Percentiles rank a stretch among this genome's conserved stretches.
These are phyloP conservation scores for Nematopogon swammerdamellus DNA, from an alignment of 2,888 invertebrate genomes.

Conservation along the genomic window DNA sequence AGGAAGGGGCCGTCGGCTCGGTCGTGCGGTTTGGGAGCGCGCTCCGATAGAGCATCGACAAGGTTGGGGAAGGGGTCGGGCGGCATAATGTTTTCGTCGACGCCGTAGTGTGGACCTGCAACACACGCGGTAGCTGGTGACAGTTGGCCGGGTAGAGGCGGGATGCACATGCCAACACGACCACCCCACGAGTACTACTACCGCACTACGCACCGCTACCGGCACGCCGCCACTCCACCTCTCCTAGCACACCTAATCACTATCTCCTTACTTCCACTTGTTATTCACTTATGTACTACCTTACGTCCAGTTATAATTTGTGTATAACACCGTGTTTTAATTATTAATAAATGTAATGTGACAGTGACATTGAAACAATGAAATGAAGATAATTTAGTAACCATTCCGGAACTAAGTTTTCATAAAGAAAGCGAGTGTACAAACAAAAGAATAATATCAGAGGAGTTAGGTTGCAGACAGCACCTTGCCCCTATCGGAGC, in stretches of 20 bases:
- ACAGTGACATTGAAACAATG: no score
- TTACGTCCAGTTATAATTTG: no score
- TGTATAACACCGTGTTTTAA: no score
- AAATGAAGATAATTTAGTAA: no score
- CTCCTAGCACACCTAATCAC: neutral
- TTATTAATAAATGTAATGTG: no score
- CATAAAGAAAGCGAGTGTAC: no score
- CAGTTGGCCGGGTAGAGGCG: neutral
- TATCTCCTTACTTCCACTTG: no score
- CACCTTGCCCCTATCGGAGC: no score
- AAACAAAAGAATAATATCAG: no score
- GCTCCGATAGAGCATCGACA: constrained; percentile 6
- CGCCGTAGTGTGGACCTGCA: constrained; percentile 48
- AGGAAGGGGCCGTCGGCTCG: neutral
- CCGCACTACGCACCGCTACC: neutral
- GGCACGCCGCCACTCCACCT: neutral
- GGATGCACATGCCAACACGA: neutral
- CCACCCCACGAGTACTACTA: neutral
- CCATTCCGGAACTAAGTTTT: no score
- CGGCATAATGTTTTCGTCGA: constrained; percentile 45
- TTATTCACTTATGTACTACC: no score
- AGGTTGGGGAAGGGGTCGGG: constrained; percentile 30
- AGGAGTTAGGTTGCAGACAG: no score
- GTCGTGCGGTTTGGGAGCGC: neutral
- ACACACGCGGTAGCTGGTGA: constrained; percentile 20